phyloP scores from a whole-genome alignment of 2,113 vertebrate genomes.

The Machaerirhynchus nigripectus region DNA sequence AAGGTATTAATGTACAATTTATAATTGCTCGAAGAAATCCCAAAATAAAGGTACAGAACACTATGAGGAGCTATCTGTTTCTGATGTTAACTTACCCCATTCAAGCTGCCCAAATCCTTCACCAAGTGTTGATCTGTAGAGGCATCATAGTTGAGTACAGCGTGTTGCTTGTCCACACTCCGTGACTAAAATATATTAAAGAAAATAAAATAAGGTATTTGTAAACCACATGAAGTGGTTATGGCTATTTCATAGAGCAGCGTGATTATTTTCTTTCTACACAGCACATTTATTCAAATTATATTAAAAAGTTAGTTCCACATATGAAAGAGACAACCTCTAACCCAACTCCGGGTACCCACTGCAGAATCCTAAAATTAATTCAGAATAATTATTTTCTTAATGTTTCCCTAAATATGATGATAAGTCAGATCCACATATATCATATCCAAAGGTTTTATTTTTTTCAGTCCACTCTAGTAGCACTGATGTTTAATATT shows the following conservation, averaged over 20 bases:
- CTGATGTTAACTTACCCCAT: constrained; percentile 85
- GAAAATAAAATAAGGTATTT: not conserved
- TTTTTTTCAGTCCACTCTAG: not conserved
- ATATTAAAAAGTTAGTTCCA: not conserved
- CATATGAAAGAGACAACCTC: not conserved
- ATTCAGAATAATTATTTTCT: not conserved
- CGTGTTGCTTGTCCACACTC: constrained; percentile 97
- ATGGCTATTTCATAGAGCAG: not conserved
- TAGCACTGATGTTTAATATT: not conserved
- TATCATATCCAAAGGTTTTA: not conserved
- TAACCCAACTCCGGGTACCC: not conserved
- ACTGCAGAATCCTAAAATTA: not conserved
- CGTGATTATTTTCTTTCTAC: not conserved
- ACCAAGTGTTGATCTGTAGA: constrained; percentile 91
- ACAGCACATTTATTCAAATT: not conserved
- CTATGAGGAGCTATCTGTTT: not conserved
- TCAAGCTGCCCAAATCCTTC: constrained; percentile 96
- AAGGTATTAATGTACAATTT: not conserved
- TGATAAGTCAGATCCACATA: not conserved
- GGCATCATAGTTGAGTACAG: constrained; percentile 94
- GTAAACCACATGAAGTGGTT: not conserved
- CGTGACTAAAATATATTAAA: constrained; percentile 81
- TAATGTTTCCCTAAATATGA: not conserved
- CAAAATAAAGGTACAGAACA: not conserved
- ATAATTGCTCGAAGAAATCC: not conserved